Percentiles rank a stretch among this genome's conserved stretches.
Conservation (phyloP, 2,888 invertebrate species). For the Hydropsyche betteni region DNA sequence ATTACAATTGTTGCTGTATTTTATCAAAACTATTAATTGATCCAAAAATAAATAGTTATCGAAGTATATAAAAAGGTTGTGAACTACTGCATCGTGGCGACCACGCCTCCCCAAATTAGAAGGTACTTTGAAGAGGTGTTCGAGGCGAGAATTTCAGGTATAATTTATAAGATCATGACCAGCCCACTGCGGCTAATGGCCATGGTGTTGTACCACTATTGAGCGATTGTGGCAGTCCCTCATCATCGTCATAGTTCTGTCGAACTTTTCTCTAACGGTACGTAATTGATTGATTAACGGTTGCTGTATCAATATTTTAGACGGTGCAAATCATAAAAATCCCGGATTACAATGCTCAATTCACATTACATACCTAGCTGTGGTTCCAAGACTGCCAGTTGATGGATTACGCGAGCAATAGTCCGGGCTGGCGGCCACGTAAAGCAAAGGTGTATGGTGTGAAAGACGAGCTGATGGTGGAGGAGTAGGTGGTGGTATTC, state of each 20-base stretch:
- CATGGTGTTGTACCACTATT: neutral
- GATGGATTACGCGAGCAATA: constrained; percentile 80
- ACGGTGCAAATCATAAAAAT: too few relatives aligned
- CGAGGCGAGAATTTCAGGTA: constrained; percentile 27
- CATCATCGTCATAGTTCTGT: neutral
- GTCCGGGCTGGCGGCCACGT: constrained; percentile 82
- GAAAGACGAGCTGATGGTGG: neutral
- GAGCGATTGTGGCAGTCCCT: neutral
- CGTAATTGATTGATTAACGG: too few relatives aligned
- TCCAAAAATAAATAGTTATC: too few relatives aligned
- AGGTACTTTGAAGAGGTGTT: constrained; percentile 40
- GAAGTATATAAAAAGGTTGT: neutral
- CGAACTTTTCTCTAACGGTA: neutral
- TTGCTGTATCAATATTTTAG: too few relatives aligned
- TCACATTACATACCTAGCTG: constrained; percentile 74
- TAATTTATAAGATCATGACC: constrained; percentile 38
- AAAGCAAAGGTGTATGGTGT: constrained; percentile 68
- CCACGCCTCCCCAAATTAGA: constrained; percentile 42
- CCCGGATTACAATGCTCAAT: neutral
- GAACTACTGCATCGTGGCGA: constrained; percentile 12
- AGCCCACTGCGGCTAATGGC: constrained; percentile 35
- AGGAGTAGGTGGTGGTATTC: constrained; percentile 56
- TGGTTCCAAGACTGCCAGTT: constrained; percentile 79
- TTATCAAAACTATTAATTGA: neutral
- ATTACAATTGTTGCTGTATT: neutral